Conservation (phyloP, 2,113 vertebrate genomes). For the Ranitomeya imitator region DNA sequence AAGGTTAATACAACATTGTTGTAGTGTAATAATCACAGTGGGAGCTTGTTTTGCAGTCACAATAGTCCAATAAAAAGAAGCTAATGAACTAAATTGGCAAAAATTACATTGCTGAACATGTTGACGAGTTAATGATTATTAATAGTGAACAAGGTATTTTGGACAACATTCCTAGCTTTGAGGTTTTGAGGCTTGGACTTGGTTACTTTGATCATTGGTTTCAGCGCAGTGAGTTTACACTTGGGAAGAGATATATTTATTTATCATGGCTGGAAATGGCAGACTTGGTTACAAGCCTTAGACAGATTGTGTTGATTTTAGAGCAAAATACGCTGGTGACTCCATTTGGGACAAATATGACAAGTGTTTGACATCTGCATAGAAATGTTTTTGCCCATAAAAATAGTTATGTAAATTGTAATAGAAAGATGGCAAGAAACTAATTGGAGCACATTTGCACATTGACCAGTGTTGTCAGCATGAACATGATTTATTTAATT, state of each 20-base stretch:
- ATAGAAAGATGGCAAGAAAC: neutral
- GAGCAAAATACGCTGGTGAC: neutral
- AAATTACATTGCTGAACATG: neutral
- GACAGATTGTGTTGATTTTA: neutral
- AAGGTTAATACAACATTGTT: no score
- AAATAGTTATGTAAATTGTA: neutral
- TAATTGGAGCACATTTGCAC: neutral
- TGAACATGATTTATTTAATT: no score
- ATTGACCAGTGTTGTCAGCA: neutral
- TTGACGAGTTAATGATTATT: neutral
- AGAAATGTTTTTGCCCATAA: neutral
- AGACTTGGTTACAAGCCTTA: neutral
- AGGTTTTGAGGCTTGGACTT: neutral
- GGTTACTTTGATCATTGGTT: neutral
- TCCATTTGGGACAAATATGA: neutral
- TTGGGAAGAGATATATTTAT: conserved; percentile 4
- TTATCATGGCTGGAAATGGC: neutral
- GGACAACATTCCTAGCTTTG: neutral
- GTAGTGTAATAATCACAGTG: no score
- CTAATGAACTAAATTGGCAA: neutral
- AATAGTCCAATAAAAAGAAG: neutral
- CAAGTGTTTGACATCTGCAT: conserved; percentile 18
- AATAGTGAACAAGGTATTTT: neutral
- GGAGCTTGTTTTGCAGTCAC: no score
- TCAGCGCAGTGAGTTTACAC: neutral